Evolutionary conservation across 2,888 invertebrate species (phyloP), one percentile per base, ranked within the genome.

Genomic region (Pristionchus arcanus): DNA sequence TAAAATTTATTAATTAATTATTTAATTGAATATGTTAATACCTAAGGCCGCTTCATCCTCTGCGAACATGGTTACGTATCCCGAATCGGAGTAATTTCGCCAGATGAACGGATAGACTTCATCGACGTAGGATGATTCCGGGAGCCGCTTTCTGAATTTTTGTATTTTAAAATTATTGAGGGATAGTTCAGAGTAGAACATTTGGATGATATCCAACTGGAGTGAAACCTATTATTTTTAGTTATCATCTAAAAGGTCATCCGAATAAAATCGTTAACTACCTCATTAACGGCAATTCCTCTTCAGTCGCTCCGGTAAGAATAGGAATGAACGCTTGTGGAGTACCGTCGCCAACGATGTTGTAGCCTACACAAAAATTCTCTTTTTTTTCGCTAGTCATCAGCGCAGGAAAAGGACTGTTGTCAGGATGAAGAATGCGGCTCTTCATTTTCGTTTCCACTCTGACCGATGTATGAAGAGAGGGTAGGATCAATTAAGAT

Each of bases 61-160:
- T 0, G 94, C 95, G 94, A 95, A 95, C 87, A 95, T 94, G 2
- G 96, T 96, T 3, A 95, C 94, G 90, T 96, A 96, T 4, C 96
- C 95, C 9, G 90, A 68, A 25, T 89, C 81, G 85, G 94, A 93
- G 89, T 95, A 95, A 37, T 94, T 92, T 59, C 94, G 95, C 91
- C 91, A 96, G n/a, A 96, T 94, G 94, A 95, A 95, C 7, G 95
- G 95, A 91, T 94, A 94, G 16, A 92, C 94, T 90, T 96, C 96
- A 63, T 90, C 90, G 11, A 96, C 95, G n/a, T 91, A 90, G 59
- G 88, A 91, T 0, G 95, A 95, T 2, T 84, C 71, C 91, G 92
- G 7, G 90, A 55, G 63, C 92, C 91, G 11, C 94, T 95, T 84
- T 94, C 95, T 90, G 84, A 21, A 71, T 21, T 63, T 63, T 63